phyloP scores from a whole-genome alignment of 2,888 invertebrate species.

The Melinopterus prodromus region DNA sequence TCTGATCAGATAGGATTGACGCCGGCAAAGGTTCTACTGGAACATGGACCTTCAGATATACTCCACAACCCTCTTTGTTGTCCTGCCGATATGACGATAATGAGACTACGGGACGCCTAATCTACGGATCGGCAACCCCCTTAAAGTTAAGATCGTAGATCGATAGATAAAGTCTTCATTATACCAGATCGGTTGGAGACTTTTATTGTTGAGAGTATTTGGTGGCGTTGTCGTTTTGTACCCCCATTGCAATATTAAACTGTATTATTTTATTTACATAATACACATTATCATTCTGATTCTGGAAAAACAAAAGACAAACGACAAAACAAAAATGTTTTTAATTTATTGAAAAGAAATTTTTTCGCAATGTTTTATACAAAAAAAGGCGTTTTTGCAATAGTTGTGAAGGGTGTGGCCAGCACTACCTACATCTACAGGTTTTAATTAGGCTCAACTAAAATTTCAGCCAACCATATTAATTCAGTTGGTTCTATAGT shows the following conservation, averaged over 20 bases:
- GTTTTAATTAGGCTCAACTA: no score
- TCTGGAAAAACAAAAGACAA: no score
- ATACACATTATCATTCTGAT: no score
- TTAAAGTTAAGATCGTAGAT: background rate
- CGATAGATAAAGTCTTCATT: background rate
- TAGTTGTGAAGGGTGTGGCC: no score
- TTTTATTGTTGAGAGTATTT: background rate
- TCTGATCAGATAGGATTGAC: slow-evolving; percentile 4
- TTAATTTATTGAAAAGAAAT: no score
- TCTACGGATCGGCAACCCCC: background rate
- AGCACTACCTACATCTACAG: no score
- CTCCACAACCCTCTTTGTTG: background rate
- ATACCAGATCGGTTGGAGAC: background rate
- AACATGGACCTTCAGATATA: background rate
- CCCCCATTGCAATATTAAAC: background rate
- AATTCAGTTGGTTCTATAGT: no score
- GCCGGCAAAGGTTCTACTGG: background rate
- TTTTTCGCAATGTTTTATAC: no score
- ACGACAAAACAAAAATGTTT: no score
- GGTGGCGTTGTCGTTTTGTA: background rate
- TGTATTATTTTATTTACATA: background rate
- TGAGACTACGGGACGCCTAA: background rate
- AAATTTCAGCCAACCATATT: no score
- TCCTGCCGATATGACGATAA: background rate
- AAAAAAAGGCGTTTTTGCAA: no score